These are phyloP conservation scores for Mixornis gularis DNA, from an alignment of 2,113 vertebrate genomes.

Conservation along the genomic window DNA sequence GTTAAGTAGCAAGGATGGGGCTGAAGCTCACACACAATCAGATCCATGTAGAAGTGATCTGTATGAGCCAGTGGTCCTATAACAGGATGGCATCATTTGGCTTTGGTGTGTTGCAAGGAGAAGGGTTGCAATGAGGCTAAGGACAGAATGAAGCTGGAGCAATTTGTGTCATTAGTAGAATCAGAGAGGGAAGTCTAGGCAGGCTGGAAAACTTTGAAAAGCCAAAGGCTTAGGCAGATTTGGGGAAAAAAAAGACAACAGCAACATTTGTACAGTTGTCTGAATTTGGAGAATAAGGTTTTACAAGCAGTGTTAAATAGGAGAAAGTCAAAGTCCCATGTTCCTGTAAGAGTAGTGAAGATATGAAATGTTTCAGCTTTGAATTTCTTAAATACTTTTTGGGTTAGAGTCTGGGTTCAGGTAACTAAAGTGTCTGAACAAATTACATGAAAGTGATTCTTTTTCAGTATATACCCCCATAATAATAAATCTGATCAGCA, in stretches of 20 bases:
- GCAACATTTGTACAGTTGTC: neutral
- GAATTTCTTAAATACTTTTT: neutral
- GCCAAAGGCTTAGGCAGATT: neutral
- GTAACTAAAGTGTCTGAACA: neutral
- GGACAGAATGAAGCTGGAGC: neutral
- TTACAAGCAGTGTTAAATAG: neutral
- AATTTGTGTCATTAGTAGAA: neutral
- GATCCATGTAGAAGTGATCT: neutral
- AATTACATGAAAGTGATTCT: neutral
- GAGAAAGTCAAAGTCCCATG: neutral
- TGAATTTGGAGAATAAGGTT: neutral
- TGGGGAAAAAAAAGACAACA: neutral
- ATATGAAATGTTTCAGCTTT: neutral
- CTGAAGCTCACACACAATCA: neutral
- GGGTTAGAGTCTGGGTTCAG: neutral
- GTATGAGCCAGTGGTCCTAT: neutral
- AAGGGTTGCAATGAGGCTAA: neutral
- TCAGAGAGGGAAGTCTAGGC: neutral
- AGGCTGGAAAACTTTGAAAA: neutral
- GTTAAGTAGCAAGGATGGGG: fast-evolving
- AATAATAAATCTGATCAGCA: neutral
- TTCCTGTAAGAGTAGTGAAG: fast-evolving
- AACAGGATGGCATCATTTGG: neutral
- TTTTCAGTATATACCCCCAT: neutral
- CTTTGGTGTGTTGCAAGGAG: neutral